Percentiles rank a stretch among this genome's conserved stretches.
Evolutionary conservation across 2,888 invertebrate species (phyloP).

Genomic region (Esperia sulphurella): DNA sequence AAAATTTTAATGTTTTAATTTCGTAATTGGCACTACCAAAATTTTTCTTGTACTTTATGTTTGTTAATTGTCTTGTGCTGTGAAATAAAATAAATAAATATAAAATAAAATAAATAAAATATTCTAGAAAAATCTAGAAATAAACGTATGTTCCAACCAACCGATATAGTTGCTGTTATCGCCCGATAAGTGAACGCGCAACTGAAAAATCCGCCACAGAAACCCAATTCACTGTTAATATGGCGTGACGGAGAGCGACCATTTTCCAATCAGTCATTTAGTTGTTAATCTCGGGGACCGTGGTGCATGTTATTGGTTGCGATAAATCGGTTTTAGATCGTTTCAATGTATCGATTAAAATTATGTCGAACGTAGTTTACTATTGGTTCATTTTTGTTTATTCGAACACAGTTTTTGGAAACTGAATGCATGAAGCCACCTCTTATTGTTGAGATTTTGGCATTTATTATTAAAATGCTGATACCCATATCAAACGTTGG

Average conservation of each 20-base stretch:
- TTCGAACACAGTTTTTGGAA: too few species aligned
- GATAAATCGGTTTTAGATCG: conserved; percentile 33
- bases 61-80: too few species aligned
- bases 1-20: too few species aligned
- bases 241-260: conserved; percentile 64
- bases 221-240: conserved; percentile 77
- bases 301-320: conserved; percentile 71
- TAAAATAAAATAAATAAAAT: background rate
- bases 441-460: too few species aligned
- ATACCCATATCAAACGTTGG: too few species aligned
- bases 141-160: conserved; percentile 13
- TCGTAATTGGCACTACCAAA: too few species aligned
- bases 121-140: background rate
- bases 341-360: conserved; percentile 25
- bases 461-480: too few species aligned
- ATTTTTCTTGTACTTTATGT: too few species aligned
- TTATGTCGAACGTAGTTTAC: too few species aligned
- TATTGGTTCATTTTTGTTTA: too few species aligned
- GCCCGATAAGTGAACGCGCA: conserved; percentile 44
- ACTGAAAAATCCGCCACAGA: conserved; percentile 63
- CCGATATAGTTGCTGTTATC: conserved; percentile 58
- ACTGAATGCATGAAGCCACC: too few species aligned
- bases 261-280: conserved; percentile 74
- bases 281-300: conserved; percentile 75
- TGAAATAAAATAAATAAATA: background rate